These are phyloP conservation scores for Excalfactoria chinensis DNA, from an alignment of 2,113 vertebrate species.

Conservation along the genomic window DNA sequence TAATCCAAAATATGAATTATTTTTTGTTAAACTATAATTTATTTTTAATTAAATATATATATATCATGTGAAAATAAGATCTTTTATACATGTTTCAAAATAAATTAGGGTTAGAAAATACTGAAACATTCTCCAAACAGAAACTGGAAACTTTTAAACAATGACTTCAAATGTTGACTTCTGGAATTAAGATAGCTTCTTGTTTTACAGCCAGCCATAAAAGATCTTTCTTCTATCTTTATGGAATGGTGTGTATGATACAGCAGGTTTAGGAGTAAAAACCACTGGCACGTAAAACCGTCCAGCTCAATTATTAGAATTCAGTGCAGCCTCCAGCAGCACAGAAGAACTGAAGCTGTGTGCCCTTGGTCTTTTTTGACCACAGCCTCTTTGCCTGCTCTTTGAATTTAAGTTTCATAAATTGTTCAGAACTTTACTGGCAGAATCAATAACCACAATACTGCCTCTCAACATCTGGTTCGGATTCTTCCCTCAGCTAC, in stretches of 20 bases:
- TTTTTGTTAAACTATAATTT: not conserved
- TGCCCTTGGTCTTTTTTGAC: not conserved
- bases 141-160: not conserved
- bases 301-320: not conserved
- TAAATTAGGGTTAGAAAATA: not conserved
- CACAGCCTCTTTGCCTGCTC: not conserved
- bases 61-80: not conserved
- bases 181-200: not conserved
- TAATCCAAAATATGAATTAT: not conserved
- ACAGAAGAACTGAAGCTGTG: not conserved
- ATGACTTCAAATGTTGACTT: not conserved
- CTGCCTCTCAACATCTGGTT: conserved; percentile 4
- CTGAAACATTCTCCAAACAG: not conserved
- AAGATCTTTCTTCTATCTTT: not conserved
- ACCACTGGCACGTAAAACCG: not conserved
- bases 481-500: not conserved
- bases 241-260: not conserved
- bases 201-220: not conserved
- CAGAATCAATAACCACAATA: conserved; percentile 32
- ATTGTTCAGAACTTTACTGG: not conserved
- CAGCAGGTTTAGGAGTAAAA: not conserved
- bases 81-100: conserved; percentile 12
- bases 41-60: not conserved
- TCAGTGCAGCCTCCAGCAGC: not conserved
- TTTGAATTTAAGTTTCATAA: conserved; percentile 3